Evolutionary conservation across 2,113 vertebrate genomes (phyloP), one percentile per base, ranked within the genome.

Genomic region (Indri indri): DNA sequence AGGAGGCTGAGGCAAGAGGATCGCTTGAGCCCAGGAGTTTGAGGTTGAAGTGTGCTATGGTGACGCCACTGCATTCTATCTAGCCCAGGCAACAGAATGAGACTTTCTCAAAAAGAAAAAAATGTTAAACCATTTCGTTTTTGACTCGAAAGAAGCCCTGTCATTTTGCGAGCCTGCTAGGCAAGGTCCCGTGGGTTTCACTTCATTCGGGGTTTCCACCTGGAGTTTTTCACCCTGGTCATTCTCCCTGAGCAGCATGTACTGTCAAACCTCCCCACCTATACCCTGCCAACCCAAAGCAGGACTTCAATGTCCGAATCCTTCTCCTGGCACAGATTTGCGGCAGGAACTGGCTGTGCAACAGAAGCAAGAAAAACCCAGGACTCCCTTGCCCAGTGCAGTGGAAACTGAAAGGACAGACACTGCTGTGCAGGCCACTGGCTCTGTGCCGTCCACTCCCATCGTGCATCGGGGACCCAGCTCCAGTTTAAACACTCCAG

Each of bases 281-380:
- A 32, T 25, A 3, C 5, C 37, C 65, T 23, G 1, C 23, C 16
- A 32, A 22, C 52, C 45, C 13, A 1, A 50, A 93, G 40, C 74
- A 20, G 52, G 32, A 5, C 87, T 91, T 71, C 45, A 30, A 25
- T 50, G 18, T 45, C 50, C 10, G 54, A 23, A n/a, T 68, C 23
- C 54, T 84, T 79, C 30, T 90, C 37, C 18, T 32, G 76, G 1
- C 34, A 0, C 70, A 99, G 99, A 99, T 97, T 98, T 99, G 81
- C 99, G 99, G 8, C 99, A 99, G 88, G 99, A 99, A 97, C 98
- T 99, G 98, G 99, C 99, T 1, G 99, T 99, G 42, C 99, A 99
- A 95, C 99, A 99, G 97, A 99, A 99, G 23, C 99, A 99, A 95
- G 99, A 99, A 88, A 99, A 98, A 18, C 98, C 98, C n/a, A 98